A percentile compares a stretch with the other conserved stretches of the same genome.
phyloP scores from a whole-genome alignment of 1,140 invertebrate genomes.

The Arctopsyche grandis region DNA sequence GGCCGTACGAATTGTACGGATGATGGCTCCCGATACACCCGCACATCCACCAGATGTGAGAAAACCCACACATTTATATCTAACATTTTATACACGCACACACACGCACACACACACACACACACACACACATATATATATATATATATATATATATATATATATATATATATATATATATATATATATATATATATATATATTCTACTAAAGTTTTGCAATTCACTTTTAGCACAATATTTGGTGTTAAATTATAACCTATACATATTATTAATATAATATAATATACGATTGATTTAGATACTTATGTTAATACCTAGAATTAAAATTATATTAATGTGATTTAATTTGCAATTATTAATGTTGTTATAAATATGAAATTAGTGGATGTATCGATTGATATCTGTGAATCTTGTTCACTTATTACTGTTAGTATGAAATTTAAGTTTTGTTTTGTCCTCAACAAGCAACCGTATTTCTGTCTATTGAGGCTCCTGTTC shows the following conservation, averaged over 20 bases:
- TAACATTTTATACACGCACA: background rate
- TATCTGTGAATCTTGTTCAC: constrained; percentile 22
- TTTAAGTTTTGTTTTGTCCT: constrained; percentile 24
- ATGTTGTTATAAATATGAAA: constrained; percentile 2
- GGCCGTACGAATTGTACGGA: constrained; percentile 80
- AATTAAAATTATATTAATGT: no score
- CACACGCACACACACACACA: background rate
- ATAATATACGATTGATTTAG: background rate
- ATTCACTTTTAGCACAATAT: no score
- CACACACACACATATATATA: background rate
- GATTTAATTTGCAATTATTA: no score
- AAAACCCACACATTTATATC: constrained; percentile 40
- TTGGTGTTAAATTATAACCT: no score
- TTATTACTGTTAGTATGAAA: constrained; percentile 28
- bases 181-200: background rate
- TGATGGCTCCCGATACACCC: constrained; percentile 79
- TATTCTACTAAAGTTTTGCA: no score
- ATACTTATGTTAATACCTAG: no score
- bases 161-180: background rate
- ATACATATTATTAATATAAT: no score
- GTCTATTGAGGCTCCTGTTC: constrained; percentile 13
- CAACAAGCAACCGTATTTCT: constrained; percentile 21
- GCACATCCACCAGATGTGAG: constrained; percentile 82
- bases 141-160: background rate
- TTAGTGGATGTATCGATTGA: constrained; percentile 21